A percentile compares a stretch with the other conserved stretches of the same genome.
Evolutionary conservation across 2,888 invertebrate species (phyloP).

Genomic region (Nematopogon swammerdamellus): DNA sequence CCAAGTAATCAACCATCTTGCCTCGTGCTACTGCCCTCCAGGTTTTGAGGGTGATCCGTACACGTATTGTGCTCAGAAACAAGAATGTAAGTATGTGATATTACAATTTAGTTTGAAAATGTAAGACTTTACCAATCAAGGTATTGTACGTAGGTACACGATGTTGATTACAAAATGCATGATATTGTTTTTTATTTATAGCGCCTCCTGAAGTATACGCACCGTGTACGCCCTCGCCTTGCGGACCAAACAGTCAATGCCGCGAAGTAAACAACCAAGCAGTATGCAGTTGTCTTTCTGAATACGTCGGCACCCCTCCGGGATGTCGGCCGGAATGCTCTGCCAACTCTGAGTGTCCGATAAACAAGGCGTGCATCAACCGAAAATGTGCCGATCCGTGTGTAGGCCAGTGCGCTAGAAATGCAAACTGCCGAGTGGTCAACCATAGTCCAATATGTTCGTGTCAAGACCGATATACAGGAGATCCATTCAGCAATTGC

Average conservation of each 20-base stretch:
- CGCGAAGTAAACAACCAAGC: conserved; percentile 65
- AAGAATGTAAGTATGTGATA: conserved; percentile 27
- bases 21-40: conserved; percentile 66
- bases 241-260: conserved; percentile 76
- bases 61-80: conserved; percentile 51
- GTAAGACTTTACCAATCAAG: not conserved
- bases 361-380: conserved; percentile 71
- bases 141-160: not conserved
- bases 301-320: conserved; percentile 74
- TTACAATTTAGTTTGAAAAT: not conserved
- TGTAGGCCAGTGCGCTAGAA: conserved; percentile 72
- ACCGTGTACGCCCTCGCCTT: conserved; percentile 71
- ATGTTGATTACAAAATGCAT: too few relatives aligned
- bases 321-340: conserved; percentile 79
- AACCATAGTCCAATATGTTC: conserved; percentile 82
- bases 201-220: conserved; percentile 30
- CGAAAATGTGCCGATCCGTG: conserved; percentile 79
- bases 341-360: conserved; percentile 74
- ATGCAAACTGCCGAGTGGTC: conserved; percentile 75
- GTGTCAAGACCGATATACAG: conserved; percentile 67
- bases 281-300: conserved; percentile 67
- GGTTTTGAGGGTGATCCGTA: conserved; percentile 72
- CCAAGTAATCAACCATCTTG: conserved; percentile 71
- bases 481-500: conserved; percentile 70
- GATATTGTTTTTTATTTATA: conserved; percentile 16